Conservation (phyloP, 2,797 vertebrate genomes). For the Diceros bicornis region DNA sequence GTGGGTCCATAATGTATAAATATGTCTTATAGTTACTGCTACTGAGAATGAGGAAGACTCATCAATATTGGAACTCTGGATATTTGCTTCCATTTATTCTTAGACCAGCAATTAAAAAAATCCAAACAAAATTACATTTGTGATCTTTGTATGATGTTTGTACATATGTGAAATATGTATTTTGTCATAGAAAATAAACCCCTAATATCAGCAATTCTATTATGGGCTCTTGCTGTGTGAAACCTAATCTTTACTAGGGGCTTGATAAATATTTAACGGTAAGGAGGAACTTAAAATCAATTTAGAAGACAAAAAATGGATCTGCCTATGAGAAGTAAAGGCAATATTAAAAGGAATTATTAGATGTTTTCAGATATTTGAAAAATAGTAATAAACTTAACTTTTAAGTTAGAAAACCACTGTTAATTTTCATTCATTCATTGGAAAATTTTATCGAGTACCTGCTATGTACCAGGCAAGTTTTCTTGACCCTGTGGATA, state of each 20-base stretch:
- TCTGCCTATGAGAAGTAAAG: conserved; percentile 53
- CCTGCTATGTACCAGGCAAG: background rate
- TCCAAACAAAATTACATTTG: background rate
- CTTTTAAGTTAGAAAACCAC: conserved; percentile 42
- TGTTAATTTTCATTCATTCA: background rate
- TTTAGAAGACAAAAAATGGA: conserved; percentile 13
- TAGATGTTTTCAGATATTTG: conserved; percentile 53
- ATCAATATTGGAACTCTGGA: background rate
- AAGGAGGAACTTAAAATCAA: conserved; percentile 42
- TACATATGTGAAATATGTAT: background rate
- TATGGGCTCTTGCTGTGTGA: conserved; percentile 3
- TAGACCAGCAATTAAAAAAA: conserved; percentile 30
- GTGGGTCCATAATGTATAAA: background rate
- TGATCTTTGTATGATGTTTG: conserved; percentile 16
- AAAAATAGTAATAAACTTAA: conserved; percentile 38
- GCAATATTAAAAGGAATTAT: conserved; percentile 46
- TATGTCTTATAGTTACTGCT: background rate
- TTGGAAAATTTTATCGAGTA: background rate
- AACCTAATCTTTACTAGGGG: background rate
- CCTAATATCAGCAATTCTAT: conserved; percentile 54
- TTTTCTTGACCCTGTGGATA: background rate
- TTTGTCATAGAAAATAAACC: conserved; percentile 19
- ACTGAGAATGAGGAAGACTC: background rate
- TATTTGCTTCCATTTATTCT: conserved; percentile 39
- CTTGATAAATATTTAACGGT: conserved; percentile 53